Evolutionary conservation across 2,888 invertebrate genomes (phyloP).

Genomic region (Melanophora roralis): DNA sequence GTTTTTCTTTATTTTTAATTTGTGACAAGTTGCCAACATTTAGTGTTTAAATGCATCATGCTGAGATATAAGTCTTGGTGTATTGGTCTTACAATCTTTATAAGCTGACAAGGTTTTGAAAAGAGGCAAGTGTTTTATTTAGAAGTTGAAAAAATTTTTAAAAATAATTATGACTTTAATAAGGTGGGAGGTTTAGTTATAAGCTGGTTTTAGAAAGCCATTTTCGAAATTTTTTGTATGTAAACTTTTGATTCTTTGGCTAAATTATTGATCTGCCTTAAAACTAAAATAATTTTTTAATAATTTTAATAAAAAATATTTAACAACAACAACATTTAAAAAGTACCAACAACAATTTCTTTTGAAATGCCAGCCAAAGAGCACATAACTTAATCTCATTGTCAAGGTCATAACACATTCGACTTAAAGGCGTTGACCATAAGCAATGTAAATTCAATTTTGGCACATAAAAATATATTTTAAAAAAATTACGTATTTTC

Average conservation of each 20-base stretch:
- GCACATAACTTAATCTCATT: constrained; percentile 14
- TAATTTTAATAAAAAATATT: too few relatives aligned
- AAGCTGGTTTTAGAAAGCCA: too few relatives aligned
- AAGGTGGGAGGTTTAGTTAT: too few relatives aligned
- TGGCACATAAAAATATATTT: not conserved
- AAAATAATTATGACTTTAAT: too few relatives aligned
- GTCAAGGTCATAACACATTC: constrained; percentile 39
- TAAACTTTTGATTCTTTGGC: too few relatives aligned
- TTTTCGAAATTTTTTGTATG: too few relatives aligned
- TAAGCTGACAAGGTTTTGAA: constrained; percentile 29
- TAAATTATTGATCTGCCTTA: too few relatives aligned
- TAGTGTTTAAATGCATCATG: constrained; percentile 54
- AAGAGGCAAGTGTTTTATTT: constrained; percentile 43
- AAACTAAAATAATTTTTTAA: too few relatives aligned
- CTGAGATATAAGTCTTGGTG: constrained; percentile 24
- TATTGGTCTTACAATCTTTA: constrained; percentile 44
- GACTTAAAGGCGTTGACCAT: not conserved
- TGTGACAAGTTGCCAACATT: constrained; percentile 60
- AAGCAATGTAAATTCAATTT: not conserved
- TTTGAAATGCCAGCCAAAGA: not conserved
- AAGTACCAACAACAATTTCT: too few relatives aligned
- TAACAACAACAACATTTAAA: too few relatives aligned
- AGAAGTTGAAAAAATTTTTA: too few relatives aligned
- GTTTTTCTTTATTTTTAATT: constrained; percentile 27
- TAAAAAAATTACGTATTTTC: not conserved